Evolutionary conservation across 2,113 vertebrate species (phyloP), one percentile per base, ranked within the genome.

Genomic region (Lepidothrix coronata): DNA sequence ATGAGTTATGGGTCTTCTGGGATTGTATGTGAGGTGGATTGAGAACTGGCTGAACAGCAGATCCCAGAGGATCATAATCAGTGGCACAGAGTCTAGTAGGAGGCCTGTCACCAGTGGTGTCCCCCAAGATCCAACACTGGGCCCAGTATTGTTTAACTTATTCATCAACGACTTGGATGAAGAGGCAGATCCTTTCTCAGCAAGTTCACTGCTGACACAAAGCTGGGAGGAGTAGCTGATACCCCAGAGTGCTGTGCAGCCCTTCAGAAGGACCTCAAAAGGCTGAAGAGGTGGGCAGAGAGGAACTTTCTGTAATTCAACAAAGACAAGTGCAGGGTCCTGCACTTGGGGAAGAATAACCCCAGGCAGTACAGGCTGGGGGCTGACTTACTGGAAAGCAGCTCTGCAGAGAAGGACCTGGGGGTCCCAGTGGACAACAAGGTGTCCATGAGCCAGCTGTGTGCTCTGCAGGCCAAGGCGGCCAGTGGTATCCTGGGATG

Each of bases 191-290:
- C 8, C 5, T 8, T 62, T 11, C 55, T 49, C 55, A 35, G 21
- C 1, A 35, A 62, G 30, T 27, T 62, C 41, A 15, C 20, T 13
- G n/a, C 31, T 17, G 16, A 35, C 18, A 41, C 21, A 62, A 31
- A 55, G 14, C 21, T 49, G n/a, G 1, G 8, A 76, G 18, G 35
- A 55, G 21, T 9, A 14, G 17, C 2, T 0, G 0, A 8, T 11
- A 48, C 4, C 20, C 11, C 41, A 35, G 24, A 18, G 46, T 1
- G 33, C 39, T n/a, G 23, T 25, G 33, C 39, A 46, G 28, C 33
- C 19, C 16, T 25, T 61, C 44, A 67, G 37, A 43, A 28, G 15
- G 15, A 59, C 15, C 33, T 67, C 0, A 0, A 19, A 14, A 62
- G 24, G 21, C 0, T 24, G 46, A 23, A 67, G 19, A 72, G 27